phyloP scores from a whole-genome alignment of 2,113 vertebrate genomes.

The Charina bottae region DNA sequence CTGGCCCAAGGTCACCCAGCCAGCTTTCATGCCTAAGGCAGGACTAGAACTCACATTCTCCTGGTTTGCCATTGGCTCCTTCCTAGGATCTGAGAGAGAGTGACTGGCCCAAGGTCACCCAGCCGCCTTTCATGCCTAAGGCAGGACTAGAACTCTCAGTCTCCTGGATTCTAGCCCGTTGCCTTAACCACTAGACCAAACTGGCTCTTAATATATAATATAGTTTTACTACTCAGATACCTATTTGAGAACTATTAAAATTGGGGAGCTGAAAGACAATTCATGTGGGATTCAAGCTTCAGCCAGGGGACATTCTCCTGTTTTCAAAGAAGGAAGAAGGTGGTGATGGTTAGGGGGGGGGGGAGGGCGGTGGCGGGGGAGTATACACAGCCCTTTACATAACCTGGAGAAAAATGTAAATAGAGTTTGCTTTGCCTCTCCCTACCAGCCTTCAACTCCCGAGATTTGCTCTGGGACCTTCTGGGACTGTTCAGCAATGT shows the following conservation, averaged over 20 bases:
- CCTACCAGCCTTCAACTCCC: neutral
- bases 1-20: too few species aligned
- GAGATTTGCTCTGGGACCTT: neutral
- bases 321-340: neutral
- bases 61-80: too few species aligned
- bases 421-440: neutral
- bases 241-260: neutral
- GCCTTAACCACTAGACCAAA: too few species aligned
- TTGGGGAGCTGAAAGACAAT: neutral
- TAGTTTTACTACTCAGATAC: neutral
- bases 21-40: too few species aligned
- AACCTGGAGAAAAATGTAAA: neutral
- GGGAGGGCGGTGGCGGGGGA: neutral
- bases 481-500: neutral
- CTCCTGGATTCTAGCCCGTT: too few species aligned
- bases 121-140: too few species aligned
- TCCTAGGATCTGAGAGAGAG: too few species aligned
- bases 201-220: too few species aligned
- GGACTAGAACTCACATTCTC: too few species aligned
- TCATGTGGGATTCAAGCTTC: neutral
- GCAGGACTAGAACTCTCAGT: too few species aligned
- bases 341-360: neutral
- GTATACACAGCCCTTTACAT: neutral
- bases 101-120: too few species aligned
- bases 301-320: neutral